These are phyloP conservation scores for Leptodactylus fuscus DNA, from an alignment of 2,113 vertebrate genomes.

Conservation along the genomic window DNA sequence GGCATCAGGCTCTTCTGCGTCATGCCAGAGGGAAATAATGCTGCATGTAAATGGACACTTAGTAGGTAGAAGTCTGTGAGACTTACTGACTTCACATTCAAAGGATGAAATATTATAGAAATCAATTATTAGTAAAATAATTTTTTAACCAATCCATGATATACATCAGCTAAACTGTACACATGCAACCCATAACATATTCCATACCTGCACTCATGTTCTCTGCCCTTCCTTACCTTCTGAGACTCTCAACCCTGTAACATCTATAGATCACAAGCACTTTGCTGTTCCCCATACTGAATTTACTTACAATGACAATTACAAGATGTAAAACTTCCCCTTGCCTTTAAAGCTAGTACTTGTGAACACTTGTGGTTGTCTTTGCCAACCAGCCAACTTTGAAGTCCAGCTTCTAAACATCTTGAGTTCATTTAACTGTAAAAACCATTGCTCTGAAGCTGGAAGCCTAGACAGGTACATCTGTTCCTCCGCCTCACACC, in stretches of 20 bases:
- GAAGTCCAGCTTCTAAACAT: slow-evolving; percentile 62
- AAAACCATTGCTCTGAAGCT: slow-evolving; percentile 49
- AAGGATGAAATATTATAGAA: not conserved
- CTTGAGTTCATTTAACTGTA: slow-evolving; percentile 59
- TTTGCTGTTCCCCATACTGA: not conserved
- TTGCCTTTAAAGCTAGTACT: slow-evolving; percentile 27
- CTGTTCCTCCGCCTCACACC: slow-evolving; percentile 23
- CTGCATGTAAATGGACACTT: no score
- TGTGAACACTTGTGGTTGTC: slow-evolving; percentile 42
- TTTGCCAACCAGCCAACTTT: slow-evolving; percentile 56
- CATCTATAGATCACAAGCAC: not conserved
- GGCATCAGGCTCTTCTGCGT: no score
- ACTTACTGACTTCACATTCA: no score
- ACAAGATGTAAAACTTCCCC: slow-evolving; percentile 20
- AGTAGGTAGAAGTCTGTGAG: no score
- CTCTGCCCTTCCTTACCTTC: not conserved
- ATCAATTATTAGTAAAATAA: not conserved
- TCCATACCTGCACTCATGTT: not conserved
- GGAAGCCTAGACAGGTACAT: slow-evolving; percentile 22
- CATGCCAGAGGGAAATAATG: no score
- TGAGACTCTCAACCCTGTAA: not conserved
- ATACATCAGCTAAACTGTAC: not conserved
- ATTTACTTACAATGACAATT: slow-evolving; percentile 27
- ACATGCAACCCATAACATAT: no score
- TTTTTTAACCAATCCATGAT: not conserved